Conservation (phyloP, 2,113 vertebrate species). For the Mesoclemmys tuberculata region DNA sequence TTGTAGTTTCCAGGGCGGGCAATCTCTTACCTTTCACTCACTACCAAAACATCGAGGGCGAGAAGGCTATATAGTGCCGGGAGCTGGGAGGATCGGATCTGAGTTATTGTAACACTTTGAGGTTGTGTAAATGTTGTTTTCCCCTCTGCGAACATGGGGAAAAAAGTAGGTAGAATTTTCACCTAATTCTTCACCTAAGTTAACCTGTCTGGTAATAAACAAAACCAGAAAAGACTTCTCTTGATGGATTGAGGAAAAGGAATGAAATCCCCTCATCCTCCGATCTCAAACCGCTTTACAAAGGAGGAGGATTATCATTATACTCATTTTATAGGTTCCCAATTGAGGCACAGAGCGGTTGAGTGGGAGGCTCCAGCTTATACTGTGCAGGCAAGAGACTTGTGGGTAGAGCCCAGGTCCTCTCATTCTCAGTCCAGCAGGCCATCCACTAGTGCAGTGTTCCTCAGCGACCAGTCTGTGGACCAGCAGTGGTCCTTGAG, state of each 20-base stretch:
- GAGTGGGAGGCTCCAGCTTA: background rate
- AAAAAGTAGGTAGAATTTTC: background rate
- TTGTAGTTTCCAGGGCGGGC: too few species aligned
- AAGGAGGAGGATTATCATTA: background rate
- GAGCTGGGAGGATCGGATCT: rapidly evolving
- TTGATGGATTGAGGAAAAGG: background rate
- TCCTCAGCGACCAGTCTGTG: background rate
- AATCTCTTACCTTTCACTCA: background rate
- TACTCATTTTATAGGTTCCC: background rate
- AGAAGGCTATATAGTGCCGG: background rate
- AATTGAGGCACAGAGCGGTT: background rate
- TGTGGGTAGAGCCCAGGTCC: background rate
- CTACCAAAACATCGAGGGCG: background rate
- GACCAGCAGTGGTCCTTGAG: too few species aligned
- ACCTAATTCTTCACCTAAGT: background rate
- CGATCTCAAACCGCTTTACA: background rate
- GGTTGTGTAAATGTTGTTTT: background rate
- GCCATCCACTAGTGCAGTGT: background rate
- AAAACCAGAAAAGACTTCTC: background rate
- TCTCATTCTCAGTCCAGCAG: background rate
- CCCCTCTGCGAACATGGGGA: background rate
- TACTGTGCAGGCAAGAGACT: background rate
- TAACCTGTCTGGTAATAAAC: background rate
- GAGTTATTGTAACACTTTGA: background rate
- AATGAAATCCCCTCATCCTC: background rate